phyloP scores from a whole-genome alignment of 2,797 vertebrate species.

The Darevskia nairensis region DNA sequence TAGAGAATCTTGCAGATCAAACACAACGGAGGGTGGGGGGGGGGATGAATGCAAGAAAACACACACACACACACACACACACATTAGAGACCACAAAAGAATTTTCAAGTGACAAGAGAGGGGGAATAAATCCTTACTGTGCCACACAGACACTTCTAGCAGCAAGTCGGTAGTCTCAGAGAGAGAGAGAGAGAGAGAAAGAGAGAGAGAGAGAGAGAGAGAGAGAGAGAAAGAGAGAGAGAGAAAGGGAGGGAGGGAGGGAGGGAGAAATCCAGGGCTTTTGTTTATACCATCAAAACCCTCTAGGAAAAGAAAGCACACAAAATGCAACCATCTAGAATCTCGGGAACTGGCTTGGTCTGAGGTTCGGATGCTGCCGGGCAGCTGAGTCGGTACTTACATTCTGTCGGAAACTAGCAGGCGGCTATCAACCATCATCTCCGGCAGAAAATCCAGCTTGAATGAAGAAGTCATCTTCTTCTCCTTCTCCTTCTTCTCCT shows the following conservation, averaged over 20 bases:
- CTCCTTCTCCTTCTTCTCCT: constrained; percentile 59
- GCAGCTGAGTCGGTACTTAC: constrained; percentile 82
- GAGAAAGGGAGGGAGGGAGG: too few species aligned
- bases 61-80: neutral
- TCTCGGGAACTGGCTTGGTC: neutral
- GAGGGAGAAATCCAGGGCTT: neutral
- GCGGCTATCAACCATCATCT: constrained; percentile 94
- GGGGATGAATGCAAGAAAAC: neutral
- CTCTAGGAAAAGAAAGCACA: neutral
- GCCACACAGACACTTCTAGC: neutral
- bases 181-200: neutral
- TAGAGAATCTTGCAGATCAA: constrained; percentile 13
- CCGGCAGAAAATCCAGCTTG: constrained; percentile 97
- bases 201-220: neutral
- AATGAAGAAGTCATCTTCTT: constrained; percentile 96
- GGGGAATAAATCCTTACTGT: constrained; percentile 3
- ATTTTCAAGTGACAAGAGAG: constrained; percentile 1
- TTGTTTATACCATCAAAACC: constrained; percentile 24
- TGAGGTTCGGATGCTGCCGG: neutral
- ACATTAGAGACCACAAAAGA: neutral
- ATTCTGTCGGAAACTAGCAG: constrained; percentile 91
- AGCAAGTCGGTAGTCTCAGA: neutral
- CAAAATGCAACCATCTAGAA: neutral
- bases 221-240: too few species aligned
- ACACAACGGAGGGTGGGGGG: neutral